Base-by-base conservation (phyloP, 2,888 invertebrate genomes). In the Ferrisia virgata region DNA sequence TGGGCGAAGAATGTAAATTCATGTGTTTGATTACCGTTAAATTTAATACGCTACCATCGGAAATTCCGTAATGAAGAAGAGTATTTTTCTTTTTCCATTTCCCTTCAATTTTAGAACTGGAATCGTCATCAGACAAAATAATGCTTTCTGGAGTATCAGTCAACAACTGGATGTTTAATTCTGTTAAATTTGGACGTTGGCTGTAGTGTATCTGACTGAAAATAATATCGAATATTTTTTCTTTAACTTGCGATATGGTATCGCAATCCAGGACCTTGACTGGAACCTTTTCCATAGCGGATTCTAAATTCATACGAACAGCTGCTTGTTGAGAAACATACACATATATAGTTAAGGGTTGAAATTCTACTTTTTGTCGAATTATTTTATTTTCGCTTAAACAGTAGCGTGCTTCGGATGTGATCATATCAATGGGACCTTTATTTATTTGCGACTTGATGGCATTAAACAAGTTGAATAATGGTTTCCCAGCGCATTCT, bases 381-480 rank as follows among this genome's bases (percentile, higher is more conserved):
- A 99, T 98, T 85, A 99, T 93, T 90, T 99, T 99, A 89, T 43
- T 43, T 43, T 43, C 43, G 15, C 43, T 99, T 99, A 99, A 92
- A 3, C 99, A 99, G 89, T 99, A 99, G 86, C 98, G 92, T 84
- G 99, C 99, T 90, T 99, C 99, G 84, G 97, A 96, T 84, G 97
- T 97, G 87, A 98, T 94, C 43, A 96, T 95, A 90, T 99, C 99
- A 84, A 99, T 99, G 78, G 99, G 99, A 84, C 99, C 99, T 90
- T 99, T 99, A 89, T 99, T 98, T 86, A 99, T 97, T 90, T 99
- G 99, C 88, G 99, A 98, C 90, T 99, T 99, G 89, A 99, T 98
- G 86, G 99, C 99, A 89, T 98, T 94, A 90, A 97, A 99, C 87
- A 99, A 91, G 92, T 99, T 95, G 90, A 97, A 99, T 85, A 99